These are phyloP conservation scores for Elysia chlorotica DNA, from an alignment of 1,140 invertebrate genomes.

Conservation along the genomic window DNA sequence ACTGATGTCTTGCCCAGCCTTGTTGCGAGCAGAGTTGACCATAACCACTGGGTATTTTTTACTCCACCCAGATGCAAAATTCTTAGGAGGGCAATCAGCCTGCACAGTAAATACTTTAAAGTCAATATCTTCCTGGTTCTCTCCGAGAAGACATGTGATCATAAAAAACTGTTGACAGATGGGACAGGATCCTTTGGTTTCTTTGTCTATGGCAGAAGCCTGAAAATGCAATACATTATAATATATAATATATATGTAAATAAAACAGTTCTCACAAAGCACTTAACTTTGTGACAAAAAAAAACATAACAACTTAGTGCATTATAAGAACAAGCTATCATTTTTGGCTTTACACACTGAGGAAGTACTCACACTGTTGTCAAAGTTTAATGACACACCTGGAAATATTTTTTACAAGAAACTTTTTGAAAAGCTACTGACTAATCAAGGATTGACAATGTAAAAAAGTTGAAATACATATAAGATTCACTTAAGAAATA, in stretches of 20 bases:
- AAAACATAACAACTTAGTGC: no score
- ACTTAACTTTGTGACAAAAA: neutral
- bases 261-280: neutral
- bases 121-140: conserved; percentile 47
- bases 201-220: conserved; percentile 51
- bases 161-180: conserved; percentile 60
- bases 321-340: neutral
- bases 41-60: conserved; percentile 54
- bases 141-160: conserved; percentile 53
- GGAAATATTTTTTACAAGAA: no score
- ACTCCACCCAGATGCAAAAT: conserved; percentile 45
- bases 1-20: conserved; percentile 39
- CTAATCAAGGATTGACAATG: no score
- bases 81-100: conserved; percentile 51
- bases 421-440: no score
- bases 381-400: no score
- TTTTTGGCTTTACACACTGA: neutral
- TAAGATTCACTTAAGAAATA: no score
- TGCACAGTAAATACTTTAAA: conserved; percentile 56
- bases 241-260: neutral
- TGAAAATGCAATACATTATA: conserved; percentile 20
- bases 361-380: no score
- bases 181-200: conserved; percentile 55
- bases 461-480: no score
- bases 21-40: conserved; percentile 30